phyloP scores from a whole-genome alignment of 2,113 vertebrate species.

The Siphamia tubifer region DNA sequence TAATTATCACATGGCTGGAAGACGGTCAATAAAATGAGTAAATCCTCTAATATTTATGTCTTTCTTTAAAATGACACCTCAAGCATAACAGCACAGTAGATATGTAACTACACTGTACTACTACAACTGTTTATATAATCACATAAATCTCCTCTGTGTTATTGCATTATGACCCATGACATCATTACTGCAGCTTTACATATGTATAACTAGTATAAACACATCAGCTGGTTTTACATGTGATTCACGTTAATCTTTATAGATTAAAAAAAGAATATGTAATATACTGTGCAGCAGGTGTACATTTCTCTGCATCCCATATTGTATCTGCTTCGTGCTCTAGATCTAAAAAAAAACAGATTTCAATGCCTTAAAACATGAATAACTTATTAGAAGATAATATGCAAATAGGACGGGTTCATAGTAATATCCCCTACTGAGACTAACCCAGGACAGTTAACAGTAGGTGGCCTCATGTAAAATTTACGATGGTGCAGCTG shows the following conservation, averaged over 20 bases:
- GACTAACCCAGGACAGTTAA: conserved; percentile 24
- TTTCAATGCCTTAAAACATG: background rate
- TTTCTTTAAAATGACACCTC: background rate
- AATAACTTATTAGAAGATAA: conserved; percentile 26
- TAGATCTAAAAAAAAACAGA: background rate
- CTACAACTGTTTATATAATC: conserved; percentile 4
- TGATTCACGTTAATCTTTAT: background rate
- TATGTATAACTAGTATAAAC: background rate
- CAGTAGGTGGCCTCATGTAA: conserved; percentile 34
- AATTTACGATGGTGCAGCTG: background rate
- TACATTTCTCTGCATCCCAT: background rate
- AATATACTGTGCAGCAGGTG: too few relatives aligned
- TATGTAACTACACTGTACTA: background rate
- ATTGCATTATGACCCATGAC: background rate
- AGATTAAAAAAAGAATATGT: background rate
- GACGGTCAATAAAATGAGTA: background rate
- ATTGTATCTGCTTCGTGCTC: background rate
- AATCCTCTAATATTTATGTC: conserved; percentile 9
- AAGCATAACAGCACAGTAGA: background rate
- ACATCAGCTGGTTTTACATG: background rate
- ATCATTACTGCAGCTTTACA: background rate
- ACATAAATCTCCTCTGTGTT: background rate
- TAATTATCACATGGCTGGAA: background rate
- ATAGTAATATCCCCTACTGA: conserved; percentile 23
- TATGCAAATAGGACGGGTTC: conserved; percentile 25